These are phyloP conservation scores for Crotophaga sulcirostris DNA, from an alignment of 2,113 vertebrate species.

Conservation along the genomic window DNA sequence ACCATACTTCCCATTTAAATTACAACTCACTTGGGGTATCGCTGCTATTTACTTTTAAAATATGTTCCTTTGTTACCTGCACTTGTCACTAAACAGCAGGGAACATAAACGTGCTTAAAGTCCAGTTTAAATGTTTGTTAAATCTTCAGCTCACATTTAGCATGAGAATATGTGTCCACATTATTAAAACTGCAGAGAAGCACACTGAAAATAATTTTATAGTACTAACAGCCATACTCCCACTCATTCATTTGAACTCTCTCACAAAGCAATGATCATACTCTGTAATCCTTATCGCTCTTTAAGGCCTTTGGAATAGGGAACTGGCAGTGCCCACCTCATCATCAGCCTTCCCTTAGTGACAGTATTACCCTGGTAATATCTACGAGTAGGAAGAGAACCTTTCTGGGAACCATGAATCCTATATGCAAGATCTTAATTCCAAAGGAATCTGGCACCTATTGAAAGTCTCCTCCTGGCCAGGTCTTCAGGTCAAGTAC, in stretches of 20 bases:
- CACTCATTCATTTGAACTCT: not conserved
- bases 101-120: not conserved
- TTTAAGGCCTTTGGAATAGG: not conserved
- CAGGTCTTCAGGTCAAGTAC: conserved; percentile 65
- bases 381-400: not conserved
- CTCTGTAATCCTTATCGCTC: not conserved
- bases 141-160: not conserved
- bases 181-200: not conserved
- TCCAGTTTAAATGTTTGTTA: not conserved
- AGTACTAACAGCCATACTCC: not conserved
- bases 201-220: rapidly evolving
- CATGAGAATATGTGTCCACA: not conserved
- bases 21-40: not conserved
- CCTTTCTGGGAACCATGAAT: not conserved
- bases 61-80: not conserved
- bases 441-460: conserved; percentile 58
- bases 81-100: not conserved
- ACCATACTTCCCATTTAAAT: not conserved
- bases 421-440: not conserved
- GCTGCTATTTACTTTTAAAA: not conserved
- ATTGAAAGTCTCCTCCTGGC: conserved; percentile 42
- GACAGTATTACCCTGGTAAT: not conserved
- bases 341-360: not conserved
- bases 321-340: not conserved
- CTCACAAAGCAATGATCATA: not conserved